Conservation (phyloP, 2,888 invertebrate genomes). For the Seira ritae region DNA sequence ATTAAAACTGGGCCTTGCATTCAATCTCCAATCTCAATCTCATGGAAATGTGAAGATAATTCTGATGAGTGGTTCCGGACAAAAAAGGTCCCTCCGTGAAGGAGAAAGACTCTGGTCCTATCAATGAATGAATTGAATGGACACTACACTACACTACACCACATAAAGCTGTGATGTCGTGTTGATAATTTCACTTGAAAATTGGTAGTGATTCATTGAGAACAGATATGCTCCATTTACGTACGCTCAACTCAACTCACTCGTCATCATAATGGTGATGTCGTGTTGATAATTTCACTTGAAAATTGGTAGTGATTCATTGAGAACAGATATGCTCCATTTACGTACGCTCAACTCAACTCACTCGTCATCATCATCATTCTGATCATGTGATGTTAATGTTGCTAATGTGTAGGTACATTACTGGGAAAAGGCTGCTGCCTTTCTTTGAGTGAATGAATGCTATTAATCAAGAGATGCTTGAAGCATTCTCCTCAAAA, state of each 20-base stretch:
- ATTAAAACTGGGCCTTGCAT: constrained; percentile 46
- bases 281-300: constrained; percentile 32
- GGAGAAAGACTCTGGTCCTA: constrained; percentile 20
- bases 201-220: constrained; percentile 46
- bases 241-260: constrained; percentile 7
- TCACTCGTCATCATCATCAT: too few species aligned
- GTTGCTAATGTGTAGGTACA: background rate
- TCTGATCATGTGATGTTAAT: too few species aligned
- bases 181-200: constrained; percentile 23
- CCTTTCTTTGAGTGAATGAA: constrained; percentile 31
- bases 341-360: constrained; percentile 22
- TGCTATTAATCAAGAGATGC: constrained; percentile 61
- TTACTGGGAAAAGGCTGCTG: constrained; percentile 22
- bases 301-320: constrained; percentile 47
- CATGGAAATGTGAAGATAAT: constrained; percentile 54
- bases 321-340: constrained; percentile 51
- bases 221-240: constrained; percentile 51
- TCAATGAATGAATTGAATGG: constrained; percentile 38
- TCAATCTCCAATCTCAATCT: constrained; percentile 38
- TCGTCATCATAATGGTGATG: background rate
- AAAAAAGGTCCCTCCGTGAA: constrained; percentile 39
- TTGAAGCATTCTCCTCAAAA: constrained; percentile 48
- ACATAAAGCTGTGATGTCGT: background rate
- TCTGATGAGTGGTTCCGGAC: constrained; percentile 58
- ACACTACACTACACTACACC: too few species aligned